Evolutionary conservation across 2,113 vertebrate species (phyloP).

Genomic region (Puffinus mauretanicus): DNA sequence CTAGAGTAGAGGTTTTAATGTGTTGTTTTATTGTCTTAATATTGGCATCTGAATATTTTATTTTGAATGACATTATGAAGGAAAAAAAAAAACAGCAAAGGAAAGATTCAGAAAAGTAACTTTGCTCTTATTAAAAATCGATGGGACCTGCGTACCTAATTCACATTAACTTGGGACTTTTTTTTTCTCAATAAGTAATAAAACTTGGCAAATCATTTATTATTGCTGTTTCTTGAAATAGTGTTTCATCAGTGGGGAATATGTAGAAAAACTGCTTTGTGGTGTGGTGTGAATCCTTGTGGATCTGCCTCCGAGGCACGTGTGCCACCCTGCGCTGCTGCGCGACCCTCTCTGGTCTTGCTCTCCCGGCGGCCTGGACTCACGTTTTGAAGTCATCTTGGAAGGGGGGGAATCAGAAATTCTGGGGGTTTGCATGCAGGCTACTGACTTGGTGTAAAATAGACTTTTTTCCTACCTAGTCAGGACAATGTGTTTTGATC

Average conservation of each 20-base stretch:
- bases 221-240: neutral
- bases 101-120: neutral
- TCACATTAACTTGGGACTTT: neutral
- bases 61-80: neutral
- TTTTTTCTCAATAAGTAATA: neutral
- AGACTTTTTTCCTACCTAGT: no score
- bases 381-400: fast-evolving
- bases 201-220: neutral
- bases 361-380: neutral
- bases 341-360: neutral
- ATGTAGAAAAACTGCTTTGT: neutral
- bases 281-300: no score
- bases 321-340: no score
- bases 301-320: fast-evolving
- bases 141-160: fast-evolving
- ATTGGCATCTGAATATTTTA: neutral
- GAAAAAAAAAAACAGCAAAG: neutral
- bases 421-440: neutral
- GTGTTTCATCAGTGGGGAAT: fast-evolving
- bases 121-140: neutral
- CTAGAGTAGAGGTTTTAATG: fast-evolving
- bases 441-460: neutral
- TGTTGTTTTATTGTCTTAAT: neutral
- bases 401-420: no score
- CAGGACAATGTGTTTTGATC: neutral